Evolutionary conservation across 2,113 vertebrate genomes (phyloP).

Genomic region (Sitta europaea): DNA sequence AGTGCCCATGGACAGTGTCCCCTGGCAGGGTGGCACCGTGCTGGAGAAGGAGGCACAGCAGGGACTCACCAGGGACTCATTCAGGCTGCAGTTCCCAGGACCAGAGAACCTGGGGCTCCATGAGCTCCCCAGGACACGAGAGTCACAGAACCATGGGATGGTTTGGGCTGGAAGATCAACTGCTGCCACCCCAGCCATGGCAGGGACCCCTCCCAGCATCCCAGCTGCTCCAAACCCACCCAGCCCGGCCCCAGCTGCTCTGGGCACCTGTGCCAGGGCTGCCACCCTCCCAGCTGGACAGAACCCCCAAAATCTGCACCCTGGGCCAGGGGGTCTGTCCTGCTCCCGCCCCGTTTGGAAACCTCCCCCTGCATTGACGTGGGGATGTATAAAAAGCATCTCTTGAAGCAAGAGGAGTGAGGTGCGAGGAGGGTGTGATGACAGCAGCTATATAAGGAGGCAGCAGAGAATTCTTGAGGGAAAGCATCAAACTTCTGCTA

Average conservation of each 20-base stretch:
- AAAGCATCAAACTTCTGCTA: constrained; percentile 10
- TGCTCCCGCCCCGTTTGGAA: not conserved
- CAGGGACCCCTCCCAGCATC: not conserved
- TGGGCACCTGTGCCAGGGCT: not conserved
- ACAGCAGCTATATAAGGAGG: constrained; percentile 13
- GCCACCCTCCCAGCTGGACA: accelerated
- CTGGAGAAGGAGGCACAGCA: not conserved
- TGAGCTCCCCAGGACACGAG: not conserved
- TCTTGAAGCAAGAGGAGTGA: not conserved
- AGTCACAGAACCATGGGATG: not conserved
- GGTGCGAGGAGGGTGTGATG: not conserved
- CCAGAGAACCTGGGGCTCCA: accelerated
- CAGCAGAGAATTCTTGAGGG: not conserved
- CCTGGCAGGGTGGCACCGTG: not conserved
- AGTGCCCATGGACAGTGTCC: accelerated
- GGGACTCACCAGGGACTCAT: not conserved
- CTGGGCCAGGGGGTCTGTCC: not conserved
- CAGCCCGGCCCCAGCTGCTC: not conserved
- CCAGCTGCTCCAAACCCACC: not conserved
- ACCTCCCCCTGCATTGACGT: not conserved
- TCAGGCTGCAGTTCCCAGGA: not conserved
- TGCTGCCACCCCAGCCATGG: not conserved
- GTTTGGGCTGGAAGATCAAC: not conserved
- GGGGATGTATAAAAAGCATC: not conserved
- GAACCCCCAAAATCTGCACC: not conserved